Evolutionary conservation across 1,140 invertebrate species (phyloP), one percentile per base, ranked within the genome.

Genomic region (Pectinophora gossypiella): DNA sequence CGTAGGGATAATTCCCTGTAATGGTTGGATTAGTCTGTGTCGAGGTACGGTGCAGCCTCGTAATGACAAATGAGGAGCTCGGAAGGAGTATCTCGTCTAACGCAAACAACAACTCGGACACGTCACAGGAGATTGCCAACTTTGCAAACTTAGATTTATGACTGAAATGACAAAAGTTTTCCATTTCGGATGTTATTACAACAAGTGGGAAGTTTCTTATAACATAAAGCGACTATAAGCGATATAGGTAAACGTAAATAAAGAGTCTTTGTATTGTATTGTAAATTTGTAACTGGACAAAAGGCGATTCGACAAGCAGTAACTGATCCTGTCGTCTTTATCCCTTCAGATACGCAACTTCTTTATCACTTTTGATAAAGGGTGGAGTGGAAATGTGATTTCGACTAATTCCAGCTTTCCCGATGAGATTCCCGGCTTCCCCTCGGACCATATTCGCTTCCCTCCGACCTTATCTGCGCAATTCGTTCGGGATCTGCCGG

Each of bases 1-100:
- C 61, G 22, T 22, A 23, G 68, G 68, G 64, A 71, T 72, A 71
- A 76, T 73, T 56, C 61, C 58, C 20, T 62, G 63, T 71, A 68
- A 74, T 69, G 64, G 64, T 50, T 48, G 68, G 71, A 72, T 76
- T 72, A 73, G 56, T 64, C 22, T 12, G 51, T 48, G 44, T 32
- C 59, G 57, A 52, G 48, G 42, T 38, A 32, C 50, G 46, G 19
- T 43, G 53, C 51, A 51, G 48, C 43, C 53, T 19, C 58, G 49
- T 62, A 49, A 64, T 76, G 61, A 76, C 51, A 69, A 72, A 72
- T 68, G 63, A 55, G 51, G 49, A 53, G 48, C 58, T 51, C 64
- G 62, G 52, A 2, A 22, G 20, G 40, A 49, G 49, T 54, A 64
- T 66, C 54, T 66, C 61, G 35, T 54, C 48, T 46, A 54, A 45